Percentiles rank a stretch among this genome's conserved stretches.
Conservation (phyloP, 2,888 invertebrate species). For the Anarsia innoxiella region DNA sequence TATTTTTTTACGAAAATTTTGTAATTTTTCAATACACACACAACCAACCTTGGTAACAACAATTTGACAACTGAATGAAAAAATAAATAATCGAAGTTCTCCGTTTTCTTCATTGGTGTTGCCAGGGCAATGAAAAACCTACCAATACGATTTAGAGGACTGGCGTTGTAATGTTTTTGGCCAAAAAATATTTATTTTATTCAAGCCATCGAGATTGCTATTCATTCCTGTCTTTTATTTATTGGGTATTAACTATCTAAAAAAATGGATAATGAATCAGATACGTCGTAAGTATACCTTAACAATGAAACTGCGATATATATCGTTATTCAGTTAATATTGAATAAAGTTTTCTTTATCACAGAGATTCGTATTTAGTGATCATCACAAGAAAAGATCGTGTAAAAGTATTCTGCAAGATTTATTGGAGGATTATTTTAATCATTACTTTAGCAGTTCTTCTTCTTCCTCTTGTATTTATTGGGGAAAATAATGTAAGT, state of each 20-base stretch:
- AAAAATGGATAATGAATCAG: conserved; percentile 26
- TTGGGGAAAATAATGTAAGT: conserved; percentile 37
- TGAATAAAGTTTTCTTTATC: too few species aligned
- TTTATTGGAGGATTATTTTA: conserved; percentile 42
- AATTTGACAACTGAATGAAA: conserved; percentile 55
- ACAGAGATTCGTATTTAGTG: conserved; percentile 43
- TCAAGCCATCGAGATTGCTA: too few species aligned
- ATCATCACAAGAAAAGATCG: conserved; percentile 38
- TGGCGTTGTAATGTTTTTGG: too few species aligned
- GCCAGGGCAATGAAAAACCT: conserved; percentile 19
- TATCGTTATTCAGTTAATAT: too few species aligned
- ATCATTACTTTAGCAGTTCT: conserved; percentile 38
- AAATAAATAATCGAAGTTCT: too few species aligned
- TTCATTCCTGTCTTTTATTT: too few species aligned
- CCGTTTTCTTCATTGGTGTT: conserved; percentile 13
- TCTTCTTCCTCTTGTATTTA: conserved; percentile 38
- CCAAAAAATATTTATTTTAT: too few species aligned
- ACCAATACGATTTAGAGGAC: too few species aligned
- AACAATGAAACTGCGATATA: too few species aligned
- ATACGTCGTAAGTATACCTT: too few species aligned
- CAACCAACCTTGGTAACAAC: conserved; percentile 26
- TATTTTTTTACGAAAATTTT: conserved; percentile 35
- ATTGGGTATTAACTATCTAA: too few species aligned
- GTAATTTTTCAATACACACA: conserved; percentile 22
- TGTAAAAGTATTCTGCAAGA: conserved; percentile 33